Base-by-base conservation (phyloP, 2,113 vertebrate genomes). In the Pogona vitticeps region DNA sequence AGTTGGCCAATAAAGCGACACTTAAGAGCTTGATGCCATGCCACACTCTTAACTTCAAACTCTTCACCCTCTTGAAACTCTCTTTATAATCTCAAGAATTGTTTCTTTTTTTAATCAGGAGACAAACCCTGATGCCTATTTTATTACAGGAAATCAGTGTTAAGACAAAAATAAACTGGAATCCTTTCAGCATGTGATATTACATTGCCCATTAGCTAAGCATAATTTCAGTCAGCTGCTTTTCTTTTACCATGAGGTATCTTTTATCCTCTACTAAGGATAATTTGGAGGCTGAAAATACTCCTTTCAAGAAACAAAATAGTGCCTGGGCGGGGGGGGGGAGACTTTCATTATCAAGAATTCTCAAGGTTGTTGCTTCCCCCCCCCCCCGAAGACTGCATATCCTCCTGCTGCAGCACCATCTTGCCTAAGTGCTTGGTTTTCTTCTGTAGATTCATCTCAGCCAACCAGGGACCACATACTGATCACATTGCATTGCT, bases 141-240 rank as follows among this genome's bases (percentile, higher is more conserved):
- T 79, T 18, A 2, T 17, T 52, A 17, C 0, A 80, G 42, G 82
- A 88, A 75, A 86, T 80, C 75, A 65, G 65, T 38, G 61, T 77
- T 63, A 59, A 61, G 56, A 80, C 76, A 72, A 80, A 86, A 86
- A 86, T 86, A 86, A 95, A 94, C 94, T 91, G 88, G 88, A 90
- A 91, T 94, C 88, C 94, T 91, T 76, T 86, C 87, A 96, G 88
- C 91, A 94, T 94, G 88, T 91, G 89, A 95, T 94, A 91, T 94
- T 95, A 95, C 93, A 90, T 94, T 93, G 67, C 52, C 56, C 36
- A 26, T 80, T 38, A n/a, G 23, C 81, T 72, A 71, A 73, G 40
- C 33, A 86, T 14, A 79, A 26, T 71, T 83, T 72, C 42, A 40
- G 33, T 40, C 76, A 58, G 67, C 56, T 61, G 52, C 67, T 52